Conservation (phyloP, 1,140 invertebrate genomes). For the Muscidifurax raptorellus region DNA sequence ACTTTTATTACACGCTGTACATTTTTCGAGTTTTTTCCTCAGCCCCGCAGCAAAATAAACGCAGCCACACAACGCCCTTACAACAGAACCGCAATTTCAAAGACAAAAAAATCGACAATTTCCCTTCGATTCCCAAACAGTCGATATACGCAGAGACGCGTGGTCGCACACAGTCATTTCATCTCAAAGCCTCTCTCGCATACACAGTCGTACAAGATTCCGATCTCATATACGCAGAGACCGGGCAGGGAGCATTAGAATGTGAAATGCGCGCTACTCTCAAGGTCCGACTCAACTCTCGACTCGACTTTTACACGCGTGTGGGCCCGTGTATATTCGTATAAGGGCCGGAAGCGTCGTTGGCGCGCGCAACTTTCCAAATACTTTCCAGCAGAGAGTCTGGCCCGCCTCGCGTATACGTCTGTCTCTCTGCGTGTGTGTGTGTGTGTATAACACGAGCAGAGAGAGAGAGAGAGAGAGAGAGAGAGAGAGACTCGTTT, state of each 20-base stretch:
- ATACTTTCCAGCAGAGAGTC: constrained; percentile 56
- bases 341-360: constrained; percentile 59
- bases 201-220: constrained; percentile 31
- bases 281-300: not conserved
- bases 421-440: not conserved
- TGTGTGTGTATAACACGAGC: not conserved
- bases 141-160: too few species aligned
- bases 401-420: not conserved
- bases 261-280: constrained; percentile 55
- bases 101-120: constrained; percentile 45
- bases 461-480: not conserved
- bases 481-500: constrained; percentile 6
- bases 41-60: too few species aligned
- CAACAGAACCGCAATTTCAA: too few species aligned
- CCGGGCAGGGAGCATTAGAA: constrained; percentile 60
- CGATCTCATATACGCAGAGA: not conserved
- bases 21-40: constrained; percentile 21
- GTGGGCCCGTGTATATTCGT: not conserved
- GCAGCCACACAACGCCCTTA: too few species aligned
- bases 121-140: constrained; percentile 28
- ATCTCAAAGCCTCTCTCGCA: too few species aligned
- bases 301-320: not conserved
- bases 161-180: too few species aligned
- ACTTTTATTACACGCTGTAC: constrained; percentile 48
- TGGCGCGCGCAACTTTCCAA: constrained; percentile 60